Evolutionary conservation across 2,797 vertebrate genomes (phyloP).

Genomic region (Chaenodraco wilsoni): DNA sequence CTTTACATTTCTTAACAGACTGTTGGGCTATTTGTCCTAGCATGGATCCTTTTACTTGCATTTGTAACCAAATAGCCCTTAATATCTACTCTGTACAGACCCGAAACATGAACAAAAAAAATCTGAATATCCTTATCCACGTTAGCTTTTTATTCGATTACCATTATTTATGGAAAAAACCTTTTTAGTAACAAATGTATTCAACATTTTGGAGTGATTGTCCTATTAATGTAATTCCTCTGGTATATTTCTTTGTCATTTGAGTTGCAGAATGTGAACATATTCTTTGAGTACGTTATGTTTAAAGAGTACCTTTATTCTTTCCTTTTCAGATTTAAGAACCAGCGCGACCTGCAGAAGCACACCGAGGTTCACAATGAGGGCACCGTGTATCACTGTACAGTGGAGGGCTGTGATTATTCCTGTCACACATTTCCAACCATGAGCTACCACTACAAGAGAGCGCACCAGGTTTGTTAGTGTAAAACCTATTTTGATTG

Average conservation of each 20-base stretch:
- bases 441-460: conserved; percentile 81
- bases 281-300: not conserved
- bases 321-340: conserved; percentile 80
- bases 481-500: not conserved
- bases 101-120: not conserved
- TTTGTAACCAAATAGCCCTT: not conserved
- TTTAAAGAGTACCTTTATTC: not conserved
- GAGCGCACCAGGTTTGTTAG: conserved; percentile 76
- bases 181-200: not conserved
- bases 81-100: not conserved
- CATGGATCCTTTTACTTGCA: not conserved
- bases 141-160: not conserved
- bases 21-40: not conserved
- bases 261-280: not conserved
- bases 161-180: no score
- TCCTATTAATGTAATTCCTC: not conserved
- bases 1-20: no score
- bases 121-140: not conserved
- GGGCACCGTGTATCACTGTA: conserved; percentile 84
- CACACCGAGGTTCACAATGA: conserved; percentile 85
- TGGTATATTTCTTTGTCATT: not conserved
- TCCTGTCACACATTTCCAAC: conserved; percentile 77
- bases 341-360: conserved; percentile 83
- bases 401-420: conserved; percentile 83
- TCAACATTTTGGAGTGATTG: not conserved